Evolutionary conservation across 2,888 invertebrate genomes (phyloP).

Genomic region (Cryptocephalus primarius): DNA sequence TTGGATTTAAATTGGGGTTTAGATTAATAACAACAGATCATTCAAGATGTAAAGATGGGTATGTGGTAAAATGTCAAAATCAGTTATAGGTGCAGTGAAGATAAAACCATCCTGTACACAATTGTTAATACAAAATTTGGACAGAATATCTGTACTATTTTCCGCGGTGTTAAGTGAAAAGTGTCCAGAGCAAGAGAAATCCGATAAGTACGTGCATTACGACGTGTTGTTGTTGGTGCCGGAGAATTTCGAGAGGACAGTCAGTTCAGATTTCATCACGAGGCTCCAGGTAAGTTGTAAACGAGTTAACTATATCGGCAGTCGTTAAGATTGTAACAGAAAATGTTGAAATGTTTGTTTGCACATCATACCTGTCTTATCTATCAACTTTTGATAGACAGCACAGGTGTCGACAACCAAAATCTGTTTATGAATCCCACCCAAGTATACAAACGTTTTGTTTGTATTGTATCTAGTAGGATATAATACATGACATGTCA

Average conservation of each 20-base stretch:
- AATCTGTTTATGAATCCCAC: no score
- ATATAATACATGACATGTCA: no score
- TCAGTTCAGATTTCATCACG: constrained; percentile 32
- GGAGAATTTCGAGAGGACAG: constrained; percentile 26
- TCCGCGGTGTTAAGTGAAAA: constrained; percentile 32
- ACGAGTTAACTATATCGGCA: no score
- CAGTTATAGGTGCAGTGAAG: constrained; percentile 31
- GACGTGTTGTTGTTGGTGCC: constrained; percentile 29
- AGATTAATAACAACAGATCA: no score
- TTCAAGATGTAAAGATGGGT: constrained; percentile 22
- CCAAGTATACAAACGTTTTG: no score
- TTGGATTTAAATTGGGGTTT: no score
- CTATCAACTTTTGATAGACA: no score
- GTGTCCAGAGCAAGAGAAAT: constrained; percentile 10
- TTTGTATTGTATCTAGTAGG: no score
- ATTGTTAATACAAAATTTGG: constrained; percentile 30
- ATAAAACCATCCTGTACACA: constrained; percentile 32
- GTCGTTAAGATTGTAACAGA: constrained; percentile 2
- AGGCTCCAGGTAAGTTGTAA: constrained; percentile 31
- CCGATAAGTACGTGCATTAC: constrained; percentile 25
- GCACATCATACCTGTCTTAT: no score
- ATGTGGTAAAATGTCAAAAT: constrained; percentile 27
- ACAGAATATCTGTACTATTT: constrained; percentile 33
- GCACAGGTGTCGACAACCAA: no score
- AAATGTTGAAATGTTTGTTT: no score